Evolutionary conservation across 1,140 invertebrate species (phyloP), one percentile per base, ranked within the genome.

Genomic region (Pseudomyrmex cubaensis): DNA sequence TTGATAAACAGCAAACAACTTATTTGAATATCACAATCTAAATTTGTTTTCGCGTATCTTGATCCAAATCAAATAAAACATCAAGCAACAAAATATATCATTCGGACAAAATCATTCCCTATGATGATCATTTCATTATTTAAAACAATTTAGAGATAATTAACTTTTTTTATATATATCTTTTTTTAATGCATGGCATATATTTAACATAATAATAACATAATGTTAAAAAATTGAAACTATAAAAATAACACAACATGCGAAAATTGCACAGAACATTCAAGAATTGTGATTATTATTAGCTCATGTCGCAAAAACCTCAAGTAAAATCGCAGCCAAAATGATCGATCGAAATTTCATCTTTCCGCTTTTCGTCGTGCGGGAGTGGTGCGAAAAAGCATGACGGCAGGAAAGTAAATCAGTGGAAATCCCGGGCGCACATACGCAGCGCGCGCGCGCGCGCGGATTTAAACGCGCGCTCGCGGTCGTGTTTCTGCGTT

Each of bases 391-490:
- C 10, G 75, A 63, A 86, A 86, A 75, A 86, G 17, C 83, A 46
- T 15, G 67, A 46, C 73, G 62, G 35, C 5, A 44, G 74, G 74
- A 89, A 89, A 85, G 59, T 88, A 89, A 89, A 89, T 89, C 87
- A 89, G 87, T 86, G 87, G 74, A 73, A 88, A 88, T 89, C 85
- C 82, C 76, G 52, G 57, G 46, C 22, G 17, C 22, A 35, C 35
- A 35, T 35, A 35, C 35, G 35, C 73, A 63, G 74, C 35, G 63
- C 22, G 63, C 48, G 50, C 78, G 50, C 59, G 64, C 83, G 69
- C 61, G 77, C 82, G 87, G 78, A 88, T 88, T 88, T 88, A 85
- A 88, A 72, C 57, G 56, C 20, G 22, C 66, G 46, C 17, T n/a
- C 46, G 50, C 46, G 66, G 57, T 63, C 86, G 70, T 86, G 72